Conservation (phyloP, 1,140 invertebrate species). For the Lepidurus packardi region DNA sequence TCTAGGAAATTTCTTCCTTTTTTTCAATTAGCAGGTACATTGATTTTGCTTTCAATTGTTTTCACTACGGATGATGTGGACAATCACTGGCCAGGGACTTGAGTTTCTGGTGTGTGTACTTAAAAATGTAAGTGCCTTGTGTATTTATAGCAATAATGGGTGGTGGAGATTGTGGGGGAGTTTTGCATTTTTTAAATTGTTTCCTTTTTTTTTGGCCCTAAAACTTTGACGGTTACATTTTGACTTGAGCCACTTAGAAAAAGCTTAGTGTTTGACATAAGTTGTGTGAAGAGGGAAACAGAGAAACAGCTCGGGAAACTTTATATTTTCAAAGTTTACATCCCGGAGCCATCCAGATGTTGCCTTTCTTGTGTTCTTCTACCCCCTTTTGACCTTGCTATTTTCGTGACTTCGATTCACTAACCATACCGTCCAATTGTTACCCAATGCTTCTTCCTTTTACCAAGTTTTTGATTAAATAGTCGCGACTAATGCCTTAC, state of each 20-base stretch:
- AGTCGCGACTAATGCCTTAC: constrained; percentile 10
- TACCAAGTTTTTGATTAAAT: neutral
- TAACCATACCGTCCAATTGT: constrained; percentile 21
- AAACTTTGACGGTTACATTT: constrained; percentile 7
- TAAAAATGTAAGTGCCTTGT: constrained; percentile 14
- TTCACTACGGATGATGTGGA: neutral
- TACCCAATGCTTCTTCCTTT: constrained; percentile 11
- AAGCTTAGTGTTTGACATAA: no score
- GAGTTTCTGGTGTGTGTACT: neutral
- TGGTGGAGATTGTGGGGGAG: neutral
- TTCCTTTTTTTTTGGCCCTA: neutral
- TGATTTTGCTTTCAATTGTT: constrained; percentile 3
- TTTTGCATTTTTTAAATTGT: neutral
- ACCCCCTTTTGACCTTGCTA: neutral
- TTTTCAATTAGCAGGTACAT: neutral
- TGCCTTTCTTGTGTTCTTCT: neutral
- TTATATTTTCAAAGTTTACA: neutral
- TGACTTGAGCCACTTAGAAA: no score
- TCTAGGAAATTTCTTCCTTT: neutral
- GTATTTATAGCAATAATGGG: constrained; percentile 19
- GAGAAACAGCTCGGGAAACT: neutral
- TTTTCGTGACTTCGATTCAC: neutral
- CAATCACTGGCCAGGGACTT: neutral
- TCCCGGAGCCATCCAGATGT: neutral
- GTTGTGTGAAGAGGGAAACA: no score